Base-by-base conservation (phyloP, 2,113 vertebrate genomes). In the Chaetodon trifascialis region DNA sequence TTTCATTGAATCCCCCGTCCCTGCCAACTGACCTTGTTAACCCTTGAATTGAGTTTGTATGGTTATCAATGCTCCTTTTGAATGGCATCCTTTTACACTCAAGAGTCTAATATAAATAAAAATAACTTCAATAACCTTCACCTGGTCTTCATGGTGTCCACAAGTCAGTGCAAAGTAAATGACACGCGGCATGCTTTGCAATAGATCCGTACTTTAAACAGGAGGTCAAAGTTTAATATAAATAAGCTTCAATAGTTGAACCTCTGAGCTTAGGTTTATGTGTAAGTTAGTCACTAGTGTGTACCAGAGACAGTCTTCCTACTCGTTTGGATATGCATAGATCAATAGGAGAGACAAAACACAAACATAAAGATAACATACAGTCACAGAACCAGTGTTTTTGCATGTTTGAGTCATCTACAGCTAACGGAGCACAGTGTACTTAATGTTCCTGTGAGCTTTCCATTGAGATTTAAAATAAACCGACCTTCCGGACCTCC, bases 21-120 rank as follows among this genome's bases (percentile, higher is more conserved):
- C 83, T 58, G 65, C 85, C 88, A 84, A 91, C 86, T 91, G 90
- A 91, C 91, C 91, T 89, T 92, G 93, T 94, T 94, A 94, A 94
- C 93, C 94, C 93, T 88, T 88, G 78, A 91, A 91, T 87, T 93
- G 86, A 94, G 93, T 95, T 95, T 94, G 90, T 94, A 95, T 91
- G 90, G 91, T 94, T 94, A 92, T 88, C 90, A 94, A 95, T 95
- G 94, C 95, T 95, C 94, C 93, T 95, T 95, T 95, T 95, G 90
- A 95, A 95, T 95, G 95, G 92, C 92, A 95, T 95, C 94, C 94
- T 95, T 96, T 96, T 96, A 95, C 95, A 96, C 95, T 95, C 89
- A 86, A 95, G 93, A 95, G 92, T 95, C 95, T 96, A 94, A 95
- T 95, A 95, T 93, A 93, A 94, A 94, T 94, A 89, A 95, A 95